These are phyloP conservation scores for Drosophila ogumai DNA, from an alignment of 1,140 invertebrate species.

Conservation along the genomic window DNA sequence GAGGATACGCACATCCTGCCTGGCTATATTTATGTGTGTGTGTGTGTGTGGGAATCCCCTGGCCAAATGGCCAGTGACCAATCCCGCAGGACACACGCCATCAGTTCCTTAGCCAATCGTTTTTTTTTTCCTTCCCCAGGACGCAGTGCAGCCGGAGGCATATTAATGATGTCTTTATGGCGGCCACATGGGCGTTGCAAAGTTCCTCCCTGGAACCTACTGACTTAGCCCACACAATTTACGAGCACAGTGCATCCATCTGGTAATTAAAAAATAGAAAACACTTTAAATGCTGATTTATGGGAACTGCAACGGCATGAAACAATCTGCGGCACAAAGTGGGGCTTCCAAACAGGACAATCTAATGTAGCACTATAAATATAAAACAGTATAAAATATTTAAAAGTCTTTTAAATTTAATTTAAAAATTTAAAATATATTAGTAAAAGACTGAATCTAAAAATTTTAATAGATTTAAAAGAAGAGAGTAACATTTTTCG, in stretches of 20 bases:
- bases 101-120: constrained; percentile 43
- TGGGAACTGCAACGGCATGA: constrained; percentile 21
- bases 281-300: constrained; percentile 72
- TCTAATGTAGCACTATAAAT: background rate
- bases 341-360: background rate
- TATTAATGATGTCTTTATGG: constrained; percentile 69
- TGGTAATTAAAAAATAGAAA: constrained; percentile 74
- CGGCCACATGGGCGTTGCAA: constrained; percentile 13
- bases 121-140: constrained; percentile 18
- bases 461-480: background rate
- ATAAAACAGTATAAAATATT: background rate
- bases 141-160: constrained; percentile 42
- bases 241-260: constrained; percentile 64
- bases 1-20: constrained; percentile 30
- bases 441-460: background rate
- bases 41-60: constrained; percentile 22
- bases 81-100: constrained; percentile 32
- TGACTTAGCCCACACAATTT: constrained; percentile 57
- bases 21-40: background rate
- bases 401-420: background rate
- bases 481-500: background rate
- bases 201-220: constrained; percentile 8
- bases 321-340: constrained; percentile 2
- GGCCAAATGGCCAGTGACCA: constrained; percentile 35
- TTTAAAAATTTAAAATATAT: background rate